Percentiles rank a stretch among this genome's conserved stretches.
Evolutionary conservation across 2,113 vertebrate genomes (phyloP).

Genomic region (Hoplias malabaricus): DNA sequence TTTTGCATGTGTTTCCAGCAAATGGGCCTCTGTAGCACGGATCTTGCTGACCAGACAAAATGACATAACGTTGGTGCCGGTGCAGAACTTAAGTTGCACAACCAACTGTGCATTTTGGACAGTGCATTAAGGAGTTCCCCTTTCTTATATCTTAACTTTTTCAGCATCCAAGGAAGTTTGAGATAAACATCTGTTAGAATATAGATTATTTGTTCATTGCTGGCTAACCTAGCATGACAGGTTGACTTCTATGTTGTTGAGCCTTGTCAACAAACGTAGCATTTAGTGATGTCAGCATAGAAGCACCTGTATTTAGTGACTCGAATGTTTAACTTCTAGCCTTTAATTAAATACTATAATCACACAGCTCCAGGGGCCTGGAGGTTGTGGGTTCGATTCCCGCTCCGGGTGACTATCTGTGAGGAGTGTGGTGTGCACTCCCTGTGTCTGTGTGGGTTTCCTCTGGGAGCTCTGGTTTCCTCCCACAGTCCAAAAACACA

Average conservation of each 20-base stretch:
- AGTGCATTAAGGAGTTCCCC: background rate
- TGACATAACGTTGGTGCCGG: slow-evolving; percentile 9
- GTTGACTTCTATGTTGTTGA: background rate
- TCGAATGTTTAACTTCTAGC: background rate
- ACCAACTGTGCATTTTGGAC: slow-evolving; percentile 13
- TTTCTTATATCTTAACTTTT: background rate
- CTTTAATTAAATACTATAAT: background rate
- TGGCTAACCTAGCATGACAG: background rate
- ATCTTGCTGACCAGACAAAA: slow-evolving; percentile 34
- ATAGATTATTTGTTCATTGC: background rate
- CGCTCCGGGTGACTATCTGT: no score
- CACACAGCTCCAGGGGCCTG: no score
- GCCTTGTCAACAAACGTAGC: background rate
- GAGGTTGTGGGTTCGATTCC: no score
- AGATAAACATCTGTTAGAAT: background rate
- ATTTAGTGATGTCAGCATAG: background rate
- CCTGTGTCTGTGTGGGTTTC: no score
- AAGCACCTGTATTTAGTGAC: background rate
- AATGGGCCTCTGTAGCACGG: background rate
- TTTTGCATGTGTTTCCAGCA: slow-evolving; percentile 16
- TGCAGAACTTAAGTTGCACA: slow-evolving; percentile 22
- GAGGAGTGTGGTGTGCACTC: no score
- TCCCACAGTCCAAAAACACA: no score
- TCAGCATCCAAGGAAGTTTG: background rate
- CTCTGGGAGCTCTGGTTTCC: no score